phyloP scores from a whole-genome alignment of 2,797 vertebrate species.

The Helostoma temminkii region DNA sequence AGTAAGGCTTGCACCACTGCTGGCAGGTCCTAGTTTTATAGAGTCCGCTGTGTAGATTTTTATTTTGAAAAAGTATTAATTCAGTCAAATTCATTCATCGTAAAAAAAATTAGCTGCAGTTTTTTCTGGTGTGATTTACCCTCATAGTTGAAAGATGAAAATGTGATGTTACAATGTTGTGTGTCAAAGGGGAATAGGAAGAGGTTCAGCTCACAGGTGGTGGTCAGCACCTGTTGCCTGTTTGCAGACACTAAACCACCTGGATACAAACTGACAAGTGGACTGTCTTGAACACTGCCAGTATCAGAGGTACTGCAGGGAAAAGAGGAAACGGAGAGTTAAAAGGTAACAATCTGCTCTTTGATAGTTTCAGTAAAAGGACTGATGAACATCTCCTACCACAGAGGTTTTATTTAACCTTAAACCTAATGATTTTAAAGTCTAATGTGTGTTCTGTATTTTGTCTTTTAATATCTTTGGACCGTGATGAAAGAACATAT shows the following conservation, averaged over 20 bases:
- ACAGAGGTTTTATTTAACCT: too few species aligned
- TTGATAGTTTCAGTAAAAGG: too few species aligned
- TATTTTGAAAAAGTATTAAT: neutral
- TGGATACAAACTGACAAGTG: rapidly evolving
- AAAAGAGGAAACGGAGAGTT: neutral
- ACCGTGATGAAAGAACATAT: too few species aligned
- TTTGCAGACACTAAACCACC: rapidly evolving
- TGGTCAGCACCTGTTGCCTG: conserved; percentile 47
- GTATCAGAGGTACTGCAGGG: conserved; percentile 52
- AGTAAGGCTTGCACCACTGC: rapidly evolving
- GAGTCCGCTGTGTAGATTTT: rapidly evolving
- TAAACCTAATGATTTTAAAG: too few species aligned
- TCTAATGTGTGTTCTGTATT: too few species aligned
- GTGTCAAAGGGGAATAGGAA: conserved; percentile 56
- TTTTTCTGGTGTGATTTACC: conserved; percentile 23
- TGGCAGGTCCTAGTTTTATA: neutral
- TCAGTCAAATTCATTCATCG: too few species aligned
- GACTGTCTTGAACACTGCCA: neutral
- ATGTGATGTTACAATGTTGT: conserved; percentile 50
- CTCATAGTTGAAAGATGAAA: neutral
- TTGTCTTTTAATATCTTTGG: too few species aligned
- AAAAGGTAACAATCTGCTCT: neutral
- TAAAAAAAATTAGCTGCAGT: neutral
- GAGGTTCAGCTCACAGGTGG: conserved; percentile 63
- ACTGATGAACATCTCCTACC: too few species aligned